A percentile compares a stretch with the other conserved stretches of the same genome.
These are phyloP conservation scores for Protonemura montana DNA, from an alignment of 2,888 invertebrate genomes.

Conservation along the genomic window DNA sequence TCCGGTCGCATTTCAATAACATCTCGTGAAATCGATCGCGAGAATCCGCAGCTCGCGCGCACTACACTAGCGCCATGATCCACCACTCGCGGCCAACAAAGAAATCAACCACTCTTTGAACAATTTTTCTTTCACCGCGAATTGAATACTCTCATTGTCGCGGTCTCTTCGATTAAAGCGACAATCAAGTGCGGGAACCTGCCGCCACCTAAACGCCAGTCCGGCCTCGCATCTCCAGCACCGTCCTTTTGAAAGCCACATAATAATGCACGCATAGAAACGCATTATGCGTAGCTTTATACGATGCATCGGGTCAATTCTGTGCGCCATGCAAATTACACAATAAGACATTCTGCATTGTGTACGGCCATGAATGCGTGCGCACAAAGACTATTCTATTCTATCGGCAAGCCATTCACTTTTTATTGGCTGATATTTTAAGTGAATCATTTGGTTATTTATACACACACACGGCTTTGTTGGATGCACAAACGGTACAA, in stretches of 20 bases:
- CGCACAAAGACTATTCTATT: background rate
- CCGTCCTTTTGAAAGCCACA: too few species aligned
- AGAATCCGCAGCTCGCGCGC: too few species aligned
- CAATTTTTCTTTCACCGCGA: background rate
- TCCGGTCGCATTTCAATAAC: too few species aligned
- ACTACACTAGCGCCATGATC: too few species aligned
- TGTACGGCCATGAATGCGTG: background rate
- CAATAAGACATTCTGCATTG: background rate
- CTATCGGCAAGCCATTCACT: background rate
- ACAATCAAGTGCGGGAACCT: background rate
- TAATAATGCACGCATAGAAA: background rate
- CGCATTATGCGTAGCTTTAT: too few species aligned
- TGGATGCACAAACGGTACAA: background rate
- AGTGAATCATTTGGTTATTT: background rate
- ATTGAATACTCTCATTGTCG: background rate
- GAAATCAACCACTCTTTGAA: background rate
- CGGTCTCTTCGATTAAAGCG: background rate
- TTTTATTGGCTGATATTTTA: background rate
- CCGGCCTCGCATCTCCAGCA: background rate
- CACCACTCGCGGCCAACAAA: background rate
- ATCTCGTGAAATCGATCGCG: too few species aligned
- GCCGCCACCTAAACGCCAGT: background rate
- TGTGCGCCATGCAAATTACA: background rate
- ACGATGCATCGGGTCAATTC: background rate
- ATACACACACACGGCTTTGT: background rate